Percentiles rank a stretch among this genome's conserved stretches.
phyloP scores from a whole-genome alignment of 2,113 vertebrate species.

The Litocranius walleri region DNA sequence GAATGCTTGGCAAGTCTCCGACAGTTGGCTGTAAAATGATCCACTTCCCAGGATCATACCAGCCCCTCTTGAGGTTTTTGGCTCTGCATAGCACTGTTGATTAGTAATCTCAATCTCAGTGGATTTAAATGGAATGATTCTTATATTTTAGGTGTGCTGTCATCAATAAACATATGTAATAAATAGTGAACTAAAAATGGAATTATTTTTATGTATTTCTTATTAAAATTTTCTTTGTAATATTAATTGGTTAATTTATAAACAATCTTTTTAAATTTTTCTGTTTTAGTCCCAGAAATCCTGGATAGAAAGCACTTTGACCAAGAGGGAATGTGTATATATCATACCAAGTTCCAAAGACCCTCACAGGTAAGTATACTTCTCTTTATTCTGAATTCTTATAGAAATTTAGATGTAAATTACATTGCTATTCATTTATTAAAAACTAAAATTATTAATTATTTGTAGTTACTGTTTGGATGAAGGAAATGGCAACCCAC shows the following conservation, averaged over 20 bases:
- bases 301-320: constrained; percentile 99
- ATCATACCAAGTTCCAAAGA: constrained; percentile 99
- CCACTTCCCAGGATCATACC: neutral
- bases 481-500: neutral
- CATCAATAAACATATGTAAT: neutral
- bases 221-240: constrained; percentile 8
- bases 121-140: constrained; percentile 4
- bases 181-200: constrained; percentile 26
- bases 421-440: constrained; percentile 22
- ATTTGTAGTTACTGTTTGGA: constrained; percentile 22
- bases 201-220: neutral
- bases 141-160: neutral
- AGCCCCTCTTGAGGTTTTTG: constrained; percentile 1
- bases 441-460: neutral
- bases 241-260: constrained; percentile 36
- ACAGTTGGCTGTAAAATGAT: neutral
- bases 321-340: constrained; percentile 99
- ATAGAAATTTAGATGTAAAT: constrained; percentile 10
- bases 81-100: neutral
- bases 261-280: constrained; percentile 40
- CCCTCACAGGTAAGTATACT: constrained; percentile 93
- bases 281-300: constrained; percentile 97
- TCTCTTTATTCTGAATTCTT: constrained; percentile 33
- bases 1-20: neutral
- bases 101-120: constrained; percentile 2